These are phyloP conservation scores for Ceratitis capitata DNA, from an alignment of 1,140 invertebrate species.

Conservation along the genomic window DNA sequence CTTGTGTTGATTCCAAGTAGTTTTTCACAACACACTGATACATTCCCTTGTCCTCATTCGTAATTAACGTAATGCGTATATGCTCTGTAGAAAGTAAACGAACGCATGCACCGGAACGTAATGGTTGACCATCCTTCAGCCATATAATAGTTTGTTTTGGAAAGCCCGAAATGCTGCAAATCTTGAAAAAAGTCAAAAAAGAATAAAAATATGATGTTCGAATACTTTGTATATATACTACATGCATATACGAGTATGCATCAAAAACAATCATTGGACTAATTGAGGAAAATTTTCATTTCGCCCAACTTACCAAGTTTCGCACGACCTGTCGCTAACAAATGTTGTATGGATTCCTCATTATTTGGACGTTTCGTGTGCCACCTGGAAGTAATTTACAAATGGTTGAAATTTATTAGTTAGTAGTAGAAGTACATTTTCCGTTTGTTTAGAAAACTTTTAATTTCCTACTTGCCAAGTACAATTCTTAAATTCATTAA, in stretches of 20 bases:
- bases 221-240: no score
- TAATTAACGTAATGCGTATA: slow-evolving; percentile 74
- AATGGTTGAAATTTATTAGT: neutral
- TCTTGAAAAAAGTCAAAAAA: no score
- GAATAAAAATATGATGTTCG: no score
- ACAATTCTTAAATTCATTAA: neutral
- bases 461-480: no score
- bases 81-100: slow-evolving; percentile 67
- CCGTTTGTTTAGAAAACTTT: neutral
- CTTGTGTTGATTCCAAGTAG: slow-evolving; percentile 76
- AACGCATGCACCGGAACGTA: slow-evolving; percentile 70
- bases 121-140: slow-evolving; percentile 76
- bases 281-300: neutral
- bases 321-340: slow-evolving; percentile 64
- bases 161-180: slow-evolving; percentile 79
- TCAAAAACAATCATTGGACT: neutral
- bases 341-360: slow-evolving; percentile 67
- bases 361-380: slow-evolving; percentile 66
- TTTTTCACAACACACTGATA: slow-evolving; percentile 84
- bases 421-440: neutral
- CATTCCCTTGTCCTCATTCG: slow-evolving; percentile 81
- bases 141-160: slow-evolving; percentile 78
- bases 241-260: neutral
- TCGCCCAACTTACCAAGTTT: slow-evolving; percentile 68
- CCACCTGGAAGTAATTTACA: slow-evolving; percentile 62